These are phyloP conservation scores for Lutraria rhynchaena DNA, from an alignment of 1,140 invertebrate genomes.

Conservation along the genomic window DNA sequence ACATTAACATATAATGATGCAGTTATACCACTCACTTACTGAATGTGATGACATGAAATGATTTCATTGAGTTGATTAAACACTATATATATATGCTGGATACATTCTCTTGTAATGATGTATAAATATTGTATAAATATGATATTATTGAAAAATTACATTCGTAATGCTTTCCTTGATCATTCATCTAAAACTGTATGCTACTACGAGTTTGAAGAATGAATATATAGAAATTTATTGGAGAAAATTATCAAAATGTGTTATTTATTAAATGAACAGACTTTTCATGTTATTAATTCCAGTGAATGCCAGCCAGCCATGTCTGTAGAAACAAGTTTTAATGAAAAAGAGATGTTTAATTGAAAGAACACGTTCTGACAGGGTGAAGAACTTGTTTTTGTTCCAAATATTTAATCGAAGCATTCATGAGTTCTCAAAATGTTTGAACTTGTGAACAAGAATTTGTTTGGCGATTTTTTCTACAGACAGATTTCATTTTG, in stretches of 20 bases:
- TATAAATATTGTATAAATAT: too few species aligned
- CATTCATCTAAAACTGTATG: too few species aligned
- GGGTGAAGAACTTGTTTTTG: slow-evolving; percentile 3
- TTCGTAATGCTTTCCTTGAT: too few species aligned
- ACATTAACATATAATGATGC: too few species aligned
- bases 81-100: too few species aligned
- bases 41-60: too few species aligned
- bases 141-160: too few species aligned
- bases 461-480: too few species aligned
- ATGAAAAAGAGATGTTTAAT: slow-evolving; percentile 33
- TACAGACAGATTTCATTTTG: too few species aligned
- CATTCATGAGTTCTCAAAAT: neutral
- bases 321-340: slow-evolving; percentile 30
- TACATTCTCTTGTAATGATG: too few species aligned
- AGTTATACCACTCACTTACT: too few species aligned
- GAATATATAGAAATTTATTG: slow-evolving; percentile 6
- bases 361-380: slow-evolving; percentile 11
- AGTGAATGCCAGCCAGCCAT: slow-evolving; percentile 23
- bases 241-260: slow-evolving; percentile 24
- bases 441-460: neutral
- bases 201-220: neutral
- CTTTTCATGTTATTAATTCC: slow-evolving; percentile 30
- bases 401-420: slow-evolving; percentile 27
- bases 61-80: too few species aligned
- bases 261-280: slow-evolving; percentile 31